Conservation (phyloP, 2,888 invertebrate species). For the Macropis europaea region DNA sequence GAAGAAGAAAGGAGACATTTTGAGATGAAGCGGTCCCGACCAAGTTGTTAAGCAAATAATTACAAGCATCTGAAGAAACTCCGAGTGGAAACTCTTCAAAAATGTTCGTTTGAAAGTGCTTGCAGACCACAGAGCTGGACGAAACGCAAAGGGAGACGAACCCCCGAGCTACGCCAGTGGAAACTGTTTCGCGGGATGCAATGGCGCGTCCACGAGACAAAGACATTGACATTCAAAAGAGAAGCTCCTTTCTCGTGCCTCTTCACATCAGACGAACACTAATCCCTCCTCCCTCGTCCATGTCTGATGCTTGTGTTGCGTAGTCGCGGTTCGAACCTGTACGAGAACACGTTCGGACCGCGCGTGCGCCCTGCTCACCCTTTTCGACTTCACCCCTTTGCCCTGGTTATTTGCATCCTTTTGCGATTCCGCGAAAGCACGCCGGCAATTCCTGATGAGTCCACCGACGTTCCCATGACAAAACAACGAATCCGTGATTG, state of each 20-base stretch:
- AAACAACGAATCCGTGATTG: neutral
- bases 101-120: neutral
- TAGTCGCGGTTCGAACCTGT: slow-evolving; percentile 39
- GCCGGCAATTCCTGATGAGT: slow-evolving; percentile 18
- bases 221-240: slow-evolving; percentile 78
- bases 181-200: slow-evolving; percentile 50
- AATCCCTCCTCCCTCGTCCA: slow-evolving; percentile 39
- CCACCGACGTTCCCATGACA: neutral
- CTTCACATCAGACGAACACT: slow-evolving; percentile 68
- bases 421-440: slow-evolving; percentile 34
- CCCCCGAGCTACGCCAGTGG: slow-evolving; percentile 24
- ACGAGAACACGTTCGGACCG: slow-evolving; percentile 35
- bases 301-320: slow-evolving; percentile 32
- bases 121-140: neutral
- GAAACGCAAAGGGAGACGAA: neutral
- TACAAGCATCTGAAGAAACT: no score
- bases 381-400: slow-evolving; percentile 36
- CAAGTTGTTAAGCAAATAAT: no score
- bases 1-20: no score
- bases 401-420: slow-evolving; percentile 41
- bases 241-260: slow-evolving; percentile 59
- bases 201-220: slow-evolving; percentile 63
- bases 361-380: slow-evolving; percentile 43
- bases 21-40: no score
- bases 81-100: neutral